phyloP scores from a whole-genome alignment of 2,888 invertebrate species.

The Platerodrilus igneus region DNA sequence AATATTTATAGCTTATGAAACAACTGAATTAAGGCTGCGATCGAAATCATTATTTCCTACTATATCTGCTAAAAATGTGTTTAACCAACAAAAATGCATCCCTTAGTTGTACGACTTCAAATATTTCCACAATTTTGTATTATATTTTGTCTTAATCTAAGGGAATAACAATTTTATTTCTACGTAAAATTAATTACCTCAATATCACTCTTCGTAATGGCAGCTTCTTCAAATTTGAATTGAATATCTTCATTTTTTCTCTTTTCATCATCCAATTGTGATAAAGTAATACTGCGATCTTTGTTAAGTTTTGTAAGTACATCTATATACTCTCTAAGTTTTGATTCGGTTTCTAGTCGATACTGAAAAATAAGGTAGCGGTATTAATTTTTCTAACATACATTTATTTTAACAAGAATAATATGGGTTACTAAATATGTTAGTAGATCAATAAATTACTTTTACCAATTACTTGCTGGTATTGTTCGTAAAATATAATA shows the following conservation, averaged over 20 bases:
- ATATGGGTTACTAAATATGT: too few species aligned
- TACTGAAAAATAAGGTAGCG: conserved; percentile 43
- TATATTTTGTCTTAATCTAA: background rate
- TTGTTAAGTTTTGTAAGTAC: conserved; percentile 52
- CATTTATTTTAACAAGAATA: too few species aligned
- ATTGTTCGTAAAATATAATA: too few species aligned
- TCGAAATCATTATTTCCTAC: too few species aligned
- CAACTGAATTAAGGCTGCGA: too few species aligned
- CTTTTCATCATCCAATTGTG: conserved; percentile 70
- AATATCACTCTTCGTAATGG: conserved; percentile 81
- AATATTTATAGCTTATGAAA: too few species aligned
- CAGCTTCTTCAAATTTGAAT: conserved; percentile 88
- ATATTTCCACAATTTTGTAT: background rate
- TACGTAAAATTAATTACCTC: conserved; percentile 58
- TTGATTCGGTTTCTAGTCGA: conserved; percentile 53
- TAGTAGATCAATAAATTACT: too few species aligned
- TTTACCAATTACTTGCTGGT: too few species aligned
- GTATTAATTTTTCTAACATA: too few species aligned
- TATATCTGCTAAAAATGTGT: background rate
- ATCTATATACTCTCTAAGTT: conserved; percentile 55
- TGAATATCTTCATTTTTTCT: conserved; percentile 85
- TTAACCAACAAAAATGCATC: background rate
- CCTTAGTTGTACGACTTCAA: background rate
- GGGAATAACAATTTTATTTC: background rate
- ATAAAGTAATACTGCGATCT: conserved; percentile 55